These are phyloP conservation scores for Tanypteryx hageni DNA, from an alignment of 2,888 invertebrate genomes.

Conservation along the genomic window DNA sequence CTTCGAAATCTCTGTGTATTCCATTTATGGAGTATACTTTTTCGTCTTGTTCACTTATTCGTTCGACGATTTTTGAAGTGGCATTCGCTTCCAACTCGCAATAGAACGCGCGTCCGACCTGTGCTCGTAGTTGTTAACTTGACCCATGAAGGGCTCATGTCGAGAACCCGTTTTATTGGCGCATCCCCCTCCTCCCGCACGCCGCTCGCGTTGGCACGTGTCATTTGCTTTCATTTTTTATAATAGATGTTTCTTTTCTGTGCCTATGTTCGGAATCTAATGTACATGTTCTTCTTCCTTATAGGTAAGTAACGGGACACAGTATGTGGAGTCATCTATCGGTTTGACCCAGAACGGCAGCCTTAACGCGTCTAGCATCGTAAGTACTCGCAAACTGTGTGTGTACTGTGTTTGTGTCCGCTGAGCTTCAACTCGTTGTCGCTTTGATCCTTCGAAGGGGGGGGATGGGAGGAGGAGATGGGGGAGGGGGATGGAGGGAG, in stretches of 20 bases:
- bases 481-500: too few relatives aligned
- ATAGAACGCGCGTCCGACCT: too few relatives aligned
- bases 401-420: constrained; percentile 44
- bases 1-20: too few relatives aligned
- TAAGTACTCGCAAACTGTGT: constrained; percentile 55
- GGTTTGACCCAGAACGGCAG: constrained; percentile 59
- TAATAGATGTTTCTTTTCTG: neutral
- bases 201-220: neutral
- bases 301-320: constrained; percentile 61
- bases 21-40: too few relatives aligned
- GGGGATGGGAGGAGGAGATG: too few relatives aligned
- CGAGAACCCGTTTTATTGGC: too few relatives aligned
- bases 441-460: neutral
- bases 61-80: too few relatives aligned
- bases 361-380: constrained; percentile 61
- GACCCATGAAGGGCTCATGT: too few relatives aligned
- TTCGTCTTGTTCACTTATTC: too few relatives aligned
- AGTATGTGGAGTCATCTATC: constrained; percentile 60
- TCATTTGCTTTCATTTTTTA: neutral
- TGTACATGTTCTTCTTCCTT: neutral
- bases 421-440: neutral
- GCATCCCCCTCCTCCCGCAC: too few relatives aligned
- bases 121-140: too few relatives aligned
- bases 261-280: neutral
- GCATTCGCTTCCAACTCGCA: too few relatives aligned